phyloP scores from a whole-genome alignment of 2,113 vertebrate species.

The Catagonus wagneri region DNA sequence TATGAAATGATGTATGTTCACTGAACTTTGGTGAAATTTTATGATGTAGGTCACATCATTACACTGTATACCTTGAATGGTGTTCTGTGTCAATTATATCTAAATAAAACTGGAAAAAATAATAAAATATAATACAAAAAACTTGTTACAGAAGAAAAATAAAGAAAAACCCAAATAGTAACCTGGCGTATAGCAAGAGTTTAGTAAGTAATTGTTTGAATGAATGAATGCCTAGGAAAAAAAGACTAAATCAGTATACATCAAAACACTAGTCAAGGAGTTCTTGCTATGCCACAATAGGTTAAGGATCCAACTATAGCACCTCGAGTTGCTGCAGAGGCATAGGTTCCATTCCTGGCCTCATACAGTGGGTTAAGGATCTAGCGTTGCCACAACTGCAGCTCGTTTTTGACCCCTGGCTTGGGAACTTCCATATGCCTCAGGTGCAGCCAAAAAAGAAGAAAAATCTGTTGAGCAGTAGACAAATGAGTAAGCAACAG shows the following conservation, averaged over 20 bases:
- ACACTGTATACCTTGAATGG: neutral
- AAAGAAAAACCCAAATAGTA: neutral
- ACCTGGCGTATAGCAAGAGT: neutral
- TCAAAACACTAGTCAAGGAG: neutral
- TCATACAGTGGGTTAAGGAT: too few relatives aligned
- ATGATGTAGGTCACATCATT: neutral
- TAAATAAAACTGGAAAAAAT: neutral
- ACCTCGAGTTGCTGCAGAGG: too few relatives aligned
- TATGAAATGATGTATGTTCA: neutral
- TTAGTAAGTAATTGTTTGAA: neutral
- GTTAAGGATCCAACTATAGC: too few relatives aligned
- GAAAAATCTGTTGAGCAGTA: too few relatives aligned
- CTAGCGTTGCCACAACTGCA: too few relatives aligned
- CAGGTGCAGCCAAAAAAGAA: too few relatives aligned
- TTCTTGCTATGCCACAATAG: too few relatives aligned
- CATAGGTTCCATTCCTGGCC: too few relatives aligned
- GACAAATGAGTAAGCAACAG: too few relatives aligned
- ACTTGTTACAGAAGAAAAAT: constrained; percentile 5
- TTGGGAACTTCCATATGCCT: too few relatives aligned
- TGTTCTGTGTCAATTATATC: neutral
- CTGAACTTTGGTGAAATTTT: neutral
- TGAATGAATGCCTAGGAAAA: neutral
- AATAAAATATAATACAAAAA: neutral
- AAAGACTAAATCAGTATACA: neutral
- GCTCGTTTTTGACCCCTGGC: too few relatives aligned